Base-by-base conservation (phyloP, 2,797 vertebrate species). In the Alouatta caraya region DNA sequence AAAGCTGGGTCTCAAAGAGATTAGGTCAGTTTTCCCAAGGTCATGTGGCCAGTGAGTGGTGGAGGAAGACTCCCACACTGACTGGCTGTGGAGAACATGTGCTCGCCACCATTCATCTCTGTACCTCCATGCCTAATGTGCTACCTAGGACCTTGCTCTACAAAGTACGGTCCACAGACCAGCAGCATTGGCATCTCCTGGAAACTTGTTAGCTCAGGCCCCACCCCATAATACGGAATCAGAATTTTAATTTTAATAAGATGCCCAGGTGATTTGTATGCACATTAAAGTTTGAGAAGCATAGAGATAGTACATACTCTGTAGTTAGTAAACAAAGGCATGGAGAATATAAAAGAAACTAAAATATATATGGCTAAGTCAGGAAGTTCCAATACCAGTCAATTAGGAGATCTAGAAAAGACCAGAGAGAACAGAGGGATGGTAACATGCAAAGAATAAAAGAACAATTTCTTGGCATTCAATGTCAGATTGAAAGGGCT, bases 1-100 rank as follows among this genome's bases (percentile, higher is more conserved):
- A 92, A 93, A 89, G 13, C 24, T 44, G 10, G 26, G 73, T 92
- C 82, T 84, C 70, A 67, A 82, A 94, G 59, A 89, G 79, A 84
- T 57, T 10, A 84, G 59, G 22, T 85, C 33, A 42, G 26, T 61
- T 84, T 90, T 46, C 64, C 33, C 87, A 96, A 96, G 50, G 72
- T 93, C 89, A 75, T 30, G 30, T 39, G 48, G 17, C 67, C 33
- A n/a, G 72, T 50, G 52, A 75, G 78, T 48, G 8, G 12, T 26
- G 11, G 46, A 30, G 21, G 14, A 55, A 75, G 75, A 61, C 44
- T 46, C 50, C 44, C 30, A 22, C 0, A 5, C 12, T 21, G 8
- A n/a, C 24, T 73, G 52, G 11, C 24, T 0, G 3, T 0, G n/a
- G 30, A 78, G 30, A 33, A 1, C 11, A 2, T 5, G 5, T 44